Base-by-base conservation (phyloP, 2,888 invertebrate genomes). In the Subacronicta megacephala region DNA sequence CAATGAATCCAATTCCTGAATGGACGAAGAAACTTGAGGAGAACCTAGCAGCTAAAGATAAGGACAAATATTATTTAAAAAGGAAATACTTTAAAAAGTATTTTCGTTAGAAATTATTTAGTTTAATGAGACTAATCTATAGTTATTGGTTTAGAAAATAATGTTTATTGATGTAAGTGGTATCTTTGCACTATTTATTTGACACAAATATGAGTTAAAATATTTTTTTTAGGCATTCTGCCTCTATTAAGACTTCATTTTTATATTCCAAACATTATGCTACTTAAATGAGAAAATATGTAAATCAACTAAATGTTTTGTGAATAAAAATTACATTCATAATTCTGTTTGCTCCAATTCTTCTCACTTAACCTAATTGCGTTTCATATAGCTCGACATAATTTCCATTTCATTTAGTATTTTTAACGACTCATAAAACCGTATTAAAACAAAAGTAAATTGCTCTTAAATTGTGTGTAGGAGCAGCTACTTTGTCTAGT, bases 1-100 rank as follows among this genome's bases (percentile, higher is more conserved):
- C 78, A 43, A 57, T 89, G 3, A 82, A 85, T 58, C 69, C 85
- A 7, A 72, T 83, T 16, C 78, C 84, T 50, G 81, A 86, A 43
- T 90, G 90, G 89, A 59, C 84, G n/a, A 87, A 83, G 52, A 81
- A 80, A 50, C 81, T 82, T 15, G 83, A 87, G 63, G 80, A 85
- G 4, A 85, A 74, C 15, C 38, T 73, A 1, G 37, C 59, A n/a
- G 29, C 73, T 5, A 74, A 80, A 54, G 62, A 72, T 9, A 84
- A 84, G 59, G 75, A 75, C 36, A 82, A 83, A 20, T 83, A 84
- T 60, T 85, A 85, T 61, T 68, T 78, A 33, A 90, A 89, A 57
- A 88, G 85, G 60, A 87, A 88, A 55, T 84, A 84, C 63, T 73
- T 80, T 9, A 85, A 85, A 56, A 85, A 87, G 42, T 87, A 82